Percentiles rank a stretch among this genome's conserved stretches.
phyloP scores from a whole-genome alignment of 2,888 invertebrate species.

The Coecobrya sp. region DNA sequence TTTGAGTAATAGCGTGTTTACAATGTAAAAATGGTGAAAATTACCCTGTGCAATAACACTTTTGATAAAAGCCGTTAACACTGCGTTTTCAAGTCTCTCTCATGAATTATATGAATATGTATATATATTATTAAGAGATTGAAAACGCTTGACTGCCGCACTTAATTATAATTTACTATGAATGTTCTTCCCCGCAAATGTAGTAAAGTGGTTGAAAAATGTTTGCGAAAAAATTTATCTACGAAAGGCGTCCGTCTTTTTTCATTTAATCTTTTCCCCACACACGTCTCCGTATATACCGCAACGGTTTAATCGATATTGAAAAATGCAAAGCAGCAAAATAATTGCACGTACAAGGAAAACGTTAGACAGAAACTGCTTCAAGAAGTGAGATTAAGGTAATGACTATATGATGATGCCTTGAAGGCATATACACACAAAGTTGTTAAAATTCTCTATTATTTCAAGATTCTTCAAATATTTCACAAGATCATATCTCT shows the following conservation, averaged over 20 bases:
- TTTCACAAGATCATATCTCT: slow-evolving; percentile 56
- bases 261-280: not conserved
- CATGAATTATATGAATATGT: too few relatives aligned
- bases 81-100: not conserved
- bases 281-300: not conserved
- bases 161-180: slow-evolving; percentile 56
- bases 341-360: not conserved
- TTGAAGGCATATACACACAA: slow-evolving; percentile 18
- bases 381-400: not conserved
- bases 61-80: slow-evolving; percentile 57
- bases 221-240: slow-evolving; percentile 40
- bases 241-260: slow-evolving; percentile 24
- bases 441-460: not conserved
- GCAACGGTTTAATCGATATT: not conserved
- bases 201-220: not conserved
- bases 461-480: slow-evolving; percentile 31
- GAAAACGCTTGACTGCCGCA: slow-evolving; percentile 50
- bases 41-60: not conserved
- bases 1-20: not conserved
- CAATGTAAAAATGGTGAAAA: slow-evolving; percentile 34
- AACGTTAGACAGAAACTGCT: slow-evolving; percentile 13
- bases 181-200: not conserved
- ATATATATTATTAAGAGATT: not conserved
- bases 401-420: not conserved
- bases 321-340: slow-evolving; percentile 4